Evolutionary conservation across 1,140 invertebrate genomes (phyloP).

Genomic region (Melitaea cinxia): DNA sequence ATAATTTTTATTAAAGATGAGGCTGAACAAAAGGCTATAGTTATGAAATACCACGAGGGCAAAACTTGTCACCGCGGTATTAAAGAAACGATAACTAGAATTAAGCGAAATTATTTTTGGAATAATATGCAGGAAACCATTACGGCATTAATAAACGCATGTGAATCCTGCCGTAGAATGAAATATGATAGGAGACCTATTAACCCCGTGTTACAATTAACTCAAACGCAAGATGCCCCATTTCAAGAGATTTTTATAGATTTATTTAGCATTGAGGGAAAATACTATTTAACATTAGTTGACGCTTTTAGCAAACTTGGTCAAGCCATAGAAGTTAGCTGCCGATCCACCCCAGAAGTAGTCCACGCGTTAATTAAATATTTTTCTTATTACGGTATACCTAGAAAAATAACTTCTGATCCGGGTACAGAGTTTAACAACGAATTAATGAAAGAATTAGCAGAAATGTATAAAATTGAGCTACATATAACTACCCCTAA

Average conservation of each 20-base stretch:
- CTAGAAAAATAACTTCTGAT: too few species aligned
- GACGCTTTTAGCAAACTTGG: constrained; percentile 49
- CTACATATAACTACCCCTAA: constrained; percentile 48
- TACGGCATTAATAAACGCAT: constrained; percentile 38
- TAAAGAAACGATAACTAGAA: constrained; percentile 37
- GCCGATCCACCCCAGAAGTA: constrained; percentile 36
- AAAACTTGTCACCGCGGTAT: constrained; percentile 50
- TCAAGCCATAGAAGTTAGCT: constrained; percentile 41
- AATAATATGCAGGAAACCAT: too few species aligned
- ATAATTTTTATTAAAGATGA: constrained; percentile 23
- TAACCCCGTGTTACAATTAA: too few species aligned
- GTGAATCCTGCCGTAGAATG: constrained; percentile 41
- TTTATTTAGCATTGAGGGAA: constrained; percentile 39
- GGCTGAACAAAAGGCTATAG: constrained; percentile 37
- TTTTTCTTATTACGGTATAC: too few species aligned
- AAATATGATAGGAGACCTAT: constrained; percentile 47
- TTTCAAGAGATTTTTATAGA: constrained; percentile 51
- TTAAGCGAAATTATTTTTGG: too few species aligned
- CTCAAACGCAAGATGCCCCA: too few species aligned
- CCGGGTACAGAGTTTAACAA: too few species aligned
- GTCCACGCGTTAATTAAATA: too few species aligned
- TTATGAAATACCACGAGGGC: too few species aligned
- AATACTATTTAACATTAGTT: too few species aligned
- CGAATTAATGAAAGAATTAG: constrained; percentile 40
- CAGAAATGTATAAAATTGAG: constrained; percentile 46